Evolutionary conservation across 2,888 invertebrate genomes (phyloP).

Genomic region (Hirtodrosophila confusa): DNA sequence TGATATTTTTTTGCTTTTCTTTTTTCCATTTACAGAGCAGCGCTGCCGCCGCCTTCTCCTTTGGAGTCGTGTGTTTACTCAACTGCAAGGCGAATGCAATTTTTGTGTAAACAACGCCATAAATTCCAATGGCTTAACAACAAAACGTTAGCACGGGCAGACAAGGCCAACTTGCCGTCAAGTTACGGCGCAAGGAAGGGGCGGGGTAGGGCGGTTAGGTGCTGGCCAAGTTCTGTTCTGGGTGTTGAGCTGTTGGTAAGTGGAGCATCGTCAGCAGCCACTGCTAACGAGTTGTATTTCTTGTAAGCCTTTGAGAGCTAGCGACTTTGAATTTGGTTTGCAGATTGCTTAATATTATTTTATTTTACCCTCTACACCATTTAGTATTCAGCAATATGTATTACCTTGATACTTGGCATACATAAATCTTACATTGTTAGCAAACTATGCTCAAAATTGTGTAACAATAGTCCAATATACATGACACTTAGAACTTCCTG

Average conservation of each 20-base stretch:
- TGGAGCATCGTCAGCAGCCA: conserved; percentile 12
- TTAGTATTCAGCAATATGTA: no score
- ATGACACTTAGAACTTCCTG: no score
- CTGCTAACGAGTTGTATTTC: conserved; percentile 48
- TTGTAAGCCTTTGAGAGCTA: not conserved
- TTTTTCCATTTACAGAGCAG: not conserved
- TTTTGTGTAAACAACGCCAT: conserved; percentile 77
- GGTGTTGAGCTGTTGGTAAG: not conserved
- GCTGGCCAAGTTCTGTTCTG: not conserved
- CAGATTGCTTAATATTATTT: conserved; percentile 34
- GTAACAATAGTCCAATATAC: no score
- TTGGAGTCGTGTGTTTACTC: conserved; percentile 62
- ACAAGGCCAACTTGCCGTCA: conserved; percentile 59
- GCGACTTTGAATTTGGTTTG: conserved; percentile 43
- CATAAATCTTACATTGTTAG: no score
- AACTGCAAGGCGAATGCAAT: conserved; percentile 76
- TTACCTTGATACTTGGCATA: not conserved
- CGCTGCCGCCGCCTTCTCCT: not conserved
- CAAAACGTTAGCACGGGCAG: conserved; percentile 61
- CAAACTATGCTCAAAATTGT: no score
- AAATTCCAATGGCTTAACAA: conserved; percentile 75
- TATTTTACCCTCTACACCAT: conserved; percentile 2
- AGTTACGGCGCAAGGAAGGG: conserved; percentile 10
- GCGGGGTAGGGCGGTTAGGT: conserved; percentile 1
- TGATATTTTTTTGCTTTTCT: conserved; percentile 31